Conservation (phyloP, 2,888 invertebrate genomes). For the Drosophila meridionalis region DNA sequence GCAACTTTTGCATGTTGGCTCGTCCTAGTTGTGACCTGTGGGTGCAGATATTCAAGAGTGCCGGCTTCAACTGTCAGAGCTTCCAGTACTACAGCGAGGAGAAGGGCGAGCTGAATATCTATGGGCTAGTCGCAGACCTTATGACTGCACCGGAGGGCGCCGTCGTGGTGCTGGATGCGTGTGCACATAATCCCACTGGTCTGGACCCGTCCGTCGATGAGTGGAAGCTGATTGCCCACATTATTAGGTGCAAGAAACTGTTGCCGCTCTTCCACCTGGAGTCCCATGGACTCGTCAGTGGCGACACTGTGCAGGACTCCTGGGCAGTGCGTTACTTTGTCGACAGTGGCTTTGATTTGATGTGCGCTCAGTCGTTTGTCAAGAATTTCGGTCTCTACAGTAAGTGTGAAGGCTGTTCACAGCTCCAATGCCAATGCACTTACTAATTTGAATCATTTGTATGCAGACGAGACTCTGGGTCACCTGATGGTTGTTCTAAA, state of each 20-base stretch:
- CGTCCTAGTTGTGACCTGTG: constrained; percentile 35
- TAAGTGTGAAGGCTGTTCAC: constrained; percentile 25
- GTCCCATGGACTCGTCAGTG: constrained; percentile 46
- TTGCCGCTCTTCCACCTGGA: constrained; percentile 55
- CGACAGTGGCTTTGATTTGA: constrained; percentile 45
- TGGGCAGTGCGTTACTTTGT: constrained; percentile 58
- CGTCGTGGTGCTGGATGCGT: constrained; percentile 54
- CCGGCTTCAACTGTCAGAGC: constrained; percentile 38
- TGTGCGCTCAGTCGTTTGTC: constrained; percentile 56
- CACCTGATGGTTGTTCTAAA: constrained; percentile 46
- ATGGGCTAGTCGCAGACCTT: constrained; percentile 54
- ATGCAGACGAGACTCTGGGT: constrained; percentile 49
- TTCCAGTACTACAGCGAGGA: constrained; percentile 44
- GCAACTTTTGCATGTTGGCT: constrained; percentile 38
- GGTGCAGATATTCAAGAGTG: constrained; percentile 35
- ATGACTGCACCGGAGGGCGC: constrained; percentile 54
- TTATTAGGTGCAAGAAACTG: constrained; percentile 59
- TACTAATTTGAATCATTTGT: constrained; percentile 1
- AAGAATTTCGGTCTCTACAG: constrained; percentile 56
- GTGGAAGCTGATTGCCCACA: constrained; percentile 57
- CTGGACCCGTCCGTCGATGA: constrained; percentile 49
- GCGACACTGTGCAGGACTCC: constrained; percentile 35
- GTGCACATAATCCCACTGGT: constrained; percentile 56
- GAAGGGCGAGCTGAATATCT: constrained; percentile 44
- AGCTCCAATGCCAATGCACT: not conserved